Percentiles rank a stretch among this genome's conserved stretches.
Evolutionary conservation across 2,797 vertebrate species (phyloP).

Genomic region (Delichon dasypus): DNA sequence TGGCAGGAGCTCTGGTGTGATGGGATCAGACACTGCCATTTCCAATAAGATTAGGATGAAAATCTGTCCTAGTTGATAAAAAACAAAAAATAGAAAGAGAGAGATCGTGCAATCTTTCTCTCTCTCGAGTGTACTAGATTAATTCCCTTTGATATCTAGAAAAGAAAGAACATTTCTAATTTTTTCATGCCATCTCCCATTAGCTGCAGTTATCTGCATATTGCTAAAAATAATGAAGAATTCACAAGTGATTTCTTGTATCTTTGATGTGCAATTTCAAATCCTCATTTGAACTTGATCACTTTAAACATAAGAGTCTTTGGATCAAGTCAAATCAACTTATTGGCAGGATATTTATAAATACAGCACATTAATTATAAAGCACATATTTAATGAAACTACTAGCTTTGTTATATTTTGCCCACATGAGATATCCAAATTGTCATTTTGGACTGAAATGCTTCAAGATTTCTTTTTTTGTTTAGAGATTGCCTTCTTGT

Average conservation of each 20-base stretch:
- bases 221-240: background rate
- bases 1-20: conserved; percentile 38
- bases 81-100: background rate
- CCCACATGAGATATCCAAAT: background rate
- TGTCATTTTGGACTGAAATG: background rate
- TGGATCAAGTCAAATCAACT: background rate
- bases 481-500: background rate
- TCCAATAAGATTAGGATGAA: conserved; percentile 47
- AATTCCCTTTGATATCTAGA: background rate
- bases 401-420: background rate
- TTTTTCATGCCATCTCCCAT: conserved; percentile 3
- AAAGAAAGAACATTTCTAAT: conserved; percentile 1
- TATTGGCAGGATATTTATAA: background rate
- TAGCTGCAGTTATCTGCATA: background rate
- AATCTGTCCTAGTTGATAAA: conserved; percentile 16
- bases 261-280: background rate
- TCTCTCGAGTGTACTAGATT: background rate
- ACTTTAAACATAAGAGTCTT: background rate
- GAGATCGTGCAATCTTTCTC: background rate
- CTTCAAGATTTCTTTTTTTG: background rate
- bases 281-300: background rate
- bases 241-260: background rate
- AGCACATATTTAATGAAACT: background rate
- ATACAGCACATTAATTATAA: background rate
- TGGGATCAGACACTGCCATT: conserved; percentile 27